Conservation (phyloP, 2,888 invertebrate genomes). For the Cataglyphis albicans region DNA sequence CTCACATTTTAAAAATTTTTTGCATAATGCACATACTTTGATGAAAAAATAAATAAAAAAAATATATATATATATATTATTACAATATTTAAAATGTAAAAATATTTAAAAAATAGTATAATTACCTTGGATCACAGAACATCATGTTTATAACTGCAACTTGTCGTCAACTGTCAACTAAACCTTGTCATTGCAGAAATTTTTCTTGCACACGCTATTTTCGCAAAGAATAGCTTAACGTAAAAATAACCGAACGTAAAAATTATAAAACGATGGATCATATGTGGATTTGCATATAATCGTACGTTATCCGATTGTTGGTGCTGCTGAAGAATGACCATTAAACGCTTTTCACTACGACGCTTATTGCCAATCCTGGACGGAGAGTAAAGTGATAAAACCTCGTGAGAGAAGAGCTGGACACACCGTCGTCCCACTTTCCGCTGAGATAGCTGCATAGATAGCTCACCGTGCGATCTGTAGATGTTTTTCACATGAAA, state of each 20-base stretch:
- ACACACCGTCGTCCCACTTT: constrained; percentile 71
- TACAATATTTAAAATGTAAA: neutral
- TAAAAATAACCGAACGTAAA: constrained; percentile 19
- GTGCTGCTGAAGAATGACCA: constrained; percentile 68
- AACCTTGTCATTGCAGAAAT: constrained; percentile 5
- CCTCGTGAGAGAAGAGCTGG: constrained; percentile 63
- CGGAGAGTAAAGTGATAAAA: constrained; percentile 74
- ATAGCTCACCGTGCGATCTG: constrained; percentile 63
- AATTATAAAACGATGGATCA: constrained; percentile 21
- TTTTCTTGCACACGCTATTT: neutral
- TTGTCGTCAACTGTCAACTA: neutral
- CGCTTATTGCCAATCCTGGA: constrained; percentile 67
- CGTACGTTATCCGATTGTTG: constrained; percentile 69
- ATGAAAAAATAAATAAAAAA: constrained; percentile 22
- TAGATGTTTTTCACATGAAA: constrained; percentile 61
- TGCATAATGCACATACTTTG: neutral
- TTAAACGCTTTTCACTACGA: constrained; percentile 71
- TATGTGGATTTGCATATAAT: constrained; percentile 44
- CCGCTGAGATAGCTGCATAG: constrained; percentile 70
- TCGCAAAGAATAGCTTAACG: constrained; percentile 4
- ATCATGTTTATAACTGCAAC: neutral
- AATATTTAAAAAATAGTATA: neutral
- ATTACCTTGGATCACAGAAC: constrained; percentile 15
- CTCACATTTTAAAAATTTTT: neutral
- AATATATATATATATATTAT: neutral